Evolutionary conservation across 2,888 invertebrate genomes (phyloP).

Genomic region (Cantharis lateralis): DNA sequence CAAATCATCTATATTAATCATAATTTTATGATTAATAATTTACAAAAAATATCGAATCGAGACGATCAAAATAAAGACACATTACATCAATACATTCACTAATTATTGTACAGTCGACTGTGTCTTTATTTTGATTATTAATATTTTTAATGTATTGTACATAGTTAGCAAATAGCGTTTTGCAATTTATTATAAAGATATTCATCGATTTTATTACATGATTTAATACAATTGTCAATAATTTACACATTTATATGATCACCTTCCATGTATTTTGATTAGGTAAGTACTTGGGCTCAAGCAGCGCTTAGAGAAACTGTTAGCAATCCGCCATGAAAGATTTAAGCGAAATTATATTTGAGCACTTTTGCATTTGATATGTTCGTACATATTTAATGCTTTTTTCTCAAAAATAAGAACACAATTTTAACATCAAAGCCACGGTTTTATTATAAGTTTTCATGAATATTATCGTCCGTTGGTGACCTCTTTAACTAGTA

Average conservation of each 20-base stretch:
- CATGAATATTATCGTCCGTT: background rate
- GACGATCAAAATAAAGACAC: background rate
- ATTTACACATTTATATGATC: background rate
- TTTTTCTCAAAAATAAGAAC: background rate
- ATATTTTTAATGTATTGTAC: background rate
- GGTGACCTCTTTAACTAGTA: background rate
- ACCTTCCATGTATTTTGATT: background rate
- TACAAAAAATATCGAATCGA: background rate
- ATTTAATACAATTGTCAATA: background rate
- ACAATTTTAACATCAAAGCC: background rate
- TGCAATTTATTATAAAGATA: background rate
- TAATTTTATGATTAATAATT: background rate
- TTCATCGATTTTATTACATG: background rate
- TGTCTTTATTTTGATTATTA: background rate
- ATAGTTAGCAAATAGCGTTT: background rate
- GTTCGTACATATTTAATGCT: conserved; percentile 20
- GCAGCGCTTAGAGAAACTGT: background rate
- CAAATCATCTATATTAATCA: conserved; percentile 26
- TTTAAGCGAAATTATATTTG: background rate
- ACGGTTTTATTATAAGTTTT: background rate
- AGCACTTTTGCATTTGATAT: conserved; percentile 23
- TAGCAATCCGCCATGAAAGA: background rate
- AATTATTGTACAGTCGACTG: background rate
- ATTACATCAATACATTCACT: background rate
- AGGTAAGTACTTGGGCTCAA: background rate